phyloP scores from a whole-genome alignment of 2,113 vertebrate species.

The Setophaga coronata region DNA sequence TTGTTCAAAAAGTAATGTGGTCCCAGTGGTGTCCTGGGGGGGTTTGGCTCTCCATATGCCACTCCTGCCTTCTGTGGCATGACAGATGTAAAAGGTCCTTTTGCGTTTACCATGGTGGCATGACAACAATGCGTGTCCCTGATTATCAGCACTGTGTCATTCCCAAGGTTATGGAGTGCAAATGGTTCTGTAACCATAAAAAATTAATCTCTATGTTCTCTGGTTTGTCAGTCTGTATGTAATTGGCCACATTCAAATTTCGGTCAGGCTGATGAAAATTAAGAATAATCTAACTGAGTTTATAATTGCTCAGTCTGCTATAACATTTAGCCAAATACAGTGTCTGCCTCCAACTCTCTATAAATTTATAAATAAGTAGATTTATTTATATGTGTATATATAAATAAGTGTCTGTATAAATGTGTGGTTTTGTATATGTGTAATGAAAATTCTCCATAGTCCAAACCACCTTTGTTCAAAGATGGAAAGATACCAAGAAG shows the following conservation, averaged over 20 bases:
- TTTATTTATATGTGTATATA: not conserved
- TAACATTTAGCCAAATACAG: not conserved
- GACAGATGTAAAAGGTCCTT: constrained; percentile 38
- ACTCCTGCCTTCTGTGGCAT: not conserved
- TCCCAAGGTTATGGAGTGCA: constrained; percentile 40
- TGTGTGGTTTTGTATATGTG: not conserved
- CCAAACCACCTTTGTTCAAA: not conserved
- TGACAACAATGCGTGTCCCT: not conserved
- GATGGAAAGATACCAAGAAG: not conserved
- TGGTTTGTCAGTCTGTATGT: constrained; percentile 6
- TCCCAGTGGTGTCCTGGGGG: not conserved
- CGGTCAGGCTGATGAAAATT: not conserved
- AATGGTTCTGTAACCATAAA: constrained; percentile 20
- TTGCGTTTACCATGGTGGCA: not conserved
- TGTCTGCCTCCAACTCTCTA: not conserved
- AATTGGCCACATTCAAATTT: not conserved
- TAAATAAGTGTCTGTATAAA: not conserved
- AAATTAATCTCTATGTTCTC: constrained; percentile 58
- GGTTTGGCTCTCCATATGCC: not conserved
- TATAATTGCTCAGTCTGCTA: not conserved
- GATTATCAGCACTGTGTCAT: not conserved
- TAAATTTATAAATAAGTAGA: not conserved
- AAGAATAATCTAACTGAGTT: constrained; percentile 37
- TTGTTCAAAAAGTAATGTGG: not conserved
- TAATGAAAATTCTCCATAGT: not conserved